Evolutionary conservation across 2,888 invertebrate genomes (phyloP).

Genomic region (Bedellia somnulentella): DNA sequence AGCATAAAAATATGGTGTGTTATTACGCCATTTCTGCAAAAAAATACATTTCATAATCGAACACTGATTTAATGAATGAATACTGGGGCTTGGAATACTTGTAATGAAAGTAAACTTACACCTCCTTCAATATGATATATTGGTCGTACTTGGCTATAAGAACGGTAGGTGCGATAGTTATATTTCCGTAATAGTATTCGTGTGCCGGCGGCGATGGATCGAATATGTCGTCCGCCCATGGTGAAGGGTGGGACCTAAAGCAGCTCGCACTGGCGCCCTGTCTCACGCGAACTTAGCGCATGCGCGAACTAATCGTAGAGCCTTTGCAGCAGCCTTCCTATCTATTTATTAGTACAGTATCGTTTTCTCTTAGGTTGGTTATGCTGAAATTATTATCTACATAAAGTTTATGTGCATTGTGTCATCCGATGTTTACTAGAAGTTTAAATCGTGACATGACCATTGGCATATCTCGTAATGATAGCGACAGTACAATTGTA

Average conservation of each 20-base stretch:
- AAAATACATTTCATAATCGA: constrained; percentile 4
- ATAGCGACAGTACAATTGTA: too few relatives aligned
- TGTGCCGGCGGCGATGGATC: constrained; percentile 24
- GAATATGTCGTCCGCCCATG: constrained; percentile 41
- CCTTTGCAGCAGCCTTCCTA: too few relatives aligned
- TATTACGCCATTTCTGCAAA: constrained; percentile 56
- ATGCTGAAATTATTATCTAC: too few relatives aligned
- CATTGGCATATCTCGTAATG: too few relatives aligned
- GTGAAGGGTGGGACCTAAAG: constrained; percentile 12
- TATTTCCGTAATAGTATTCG: constrained; percentile 19
- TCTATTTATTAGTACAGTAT: too few relatives aligned
- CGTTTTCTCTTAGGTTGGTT: too few relatives aligned
- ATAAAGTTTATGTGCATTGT: too few relatives aligned
- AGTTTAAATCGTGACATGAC: too few relatives aligned
- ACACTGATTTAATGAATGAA: constrained; percentile 2
- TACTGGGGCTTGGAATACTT: neutral
- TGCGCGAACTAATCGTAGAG: constrained; percentile 37
- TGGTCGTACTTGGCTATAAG: constrained; percentile 51
- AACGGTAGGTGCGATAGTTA: constrained; percentile 26
- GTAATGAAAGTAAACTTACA: constrained; percentile 28
- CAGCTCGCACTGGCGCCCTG: constrained; percentile 24
- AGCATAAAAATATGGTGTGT: constrained; percentile 47
- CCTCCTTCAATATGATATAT: constrained; percentile 39
- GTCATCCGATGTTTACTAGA: too few relatives aligned
- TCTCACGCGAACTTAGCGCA: constrained; percentile 29